Evolutionary conservation across 2,113 vertebrate species (phyloP).

Genomic region (Gallinago media): DNA sequence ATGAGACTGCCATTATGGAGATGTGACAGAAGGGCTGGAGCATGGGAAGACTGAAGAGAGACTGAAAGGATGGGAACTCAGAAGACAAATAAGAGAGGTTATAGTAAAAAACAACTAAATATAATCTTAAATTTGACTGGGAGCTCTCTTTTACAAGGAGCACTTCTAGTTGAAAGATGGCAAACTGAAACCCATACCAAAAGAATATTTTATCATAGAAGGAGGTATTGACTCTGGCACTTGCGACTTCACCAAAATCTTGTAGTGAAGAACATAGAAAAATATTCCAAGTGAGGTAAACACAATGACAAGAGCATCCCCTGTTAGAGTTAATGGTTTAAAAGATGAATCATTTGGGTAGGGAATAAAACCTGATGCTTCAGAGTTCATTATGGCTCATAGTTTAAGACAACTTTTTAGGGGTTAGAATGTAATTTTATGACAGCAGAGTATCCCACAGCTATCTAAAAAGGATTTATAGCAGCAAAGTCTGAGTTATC

Average conservation of each 20-base stretch:
- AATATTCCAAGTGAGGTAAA: background rate
- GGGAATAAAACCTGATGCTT: background rate
- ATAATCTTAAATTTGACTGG: background rate
- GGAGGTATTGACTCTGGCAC: background rate
- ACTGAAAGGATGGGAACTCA: background rate
- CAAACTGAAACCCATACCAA: background rate
- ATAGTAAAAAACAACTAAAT: background rate
- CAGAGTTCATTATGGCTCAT: background rate
- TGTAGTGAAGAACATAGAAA: background rate
- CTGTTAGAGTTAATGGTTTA: background rate
- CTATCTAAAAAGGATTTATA: background rate
- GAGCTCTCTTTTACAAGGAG: background rate
- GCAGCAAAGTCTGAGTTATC: background rate
- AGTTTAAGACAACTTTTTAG: background rate
- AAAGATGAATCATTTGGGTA: background rate
- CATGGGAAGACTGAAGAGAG: background rate
- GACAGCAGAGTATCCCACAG: background rate
- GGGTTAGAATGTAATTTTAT: background rate
- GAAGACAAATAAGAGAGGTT: background rate
- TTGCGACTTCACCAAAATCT: background rate
- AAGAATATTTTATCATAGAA: background rate
- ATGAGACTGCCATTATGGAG: background rate
- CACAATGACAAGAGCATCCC: background rate
- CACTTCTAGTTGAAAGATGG: background rate
- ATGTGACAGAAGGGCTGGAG: background rate